A percentile compares a stretch with the other conserved stretches of the same genome.
phyloP scores from a whole-genome alignment of 2,113 vertebrate species.

The Ciconia maguari region DNA sequence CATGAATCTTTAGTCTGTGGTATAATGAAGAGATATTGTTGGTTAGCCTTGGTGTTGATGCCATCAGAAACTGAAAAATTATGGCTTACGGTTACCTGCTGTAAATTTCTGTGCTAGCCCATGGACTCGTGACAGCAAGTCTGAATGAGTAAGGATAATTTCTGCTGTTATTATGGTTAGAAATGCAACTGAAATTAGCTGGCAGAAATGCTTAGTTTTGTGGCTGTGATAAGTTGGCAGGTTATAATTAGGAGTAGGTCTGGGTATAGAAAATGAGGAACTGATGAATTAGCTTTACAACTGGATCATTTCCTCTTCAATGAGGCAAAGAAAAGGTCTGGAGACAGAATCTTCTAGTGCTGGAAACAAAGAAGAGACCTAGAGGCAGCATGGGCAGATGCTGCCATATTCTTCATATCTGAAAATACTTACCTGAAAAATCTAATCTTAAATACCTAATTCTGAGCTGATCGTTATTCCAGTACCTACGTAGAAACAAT shows the following conservation, averaged over 20 bases:
- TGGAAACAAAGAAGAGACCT: background rate
- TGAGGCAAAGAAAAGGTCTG: background rate
- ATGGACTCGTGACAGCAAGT: background rate
- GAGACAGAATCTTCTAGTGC: background rate
- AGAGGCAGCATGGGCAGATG: background rate
- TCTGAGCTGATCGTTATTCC: background rate
- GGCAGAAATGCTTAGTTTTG: background rate
- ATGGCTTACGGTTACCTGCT: background rate
- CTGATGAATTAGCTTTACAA: background rate
- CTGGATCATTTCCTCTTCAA: background rate
- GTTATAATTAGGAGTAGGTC: background rate
- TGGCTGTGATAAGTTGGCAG: background rate
- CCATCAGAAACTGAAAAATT: background rate
- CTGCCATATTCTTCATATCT: background rate
- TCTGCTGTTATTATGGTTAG: background rate
- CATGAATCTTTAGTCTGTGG: background rate
- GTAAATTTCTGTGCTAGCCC: background rate
- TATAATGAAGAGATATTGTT: background rate
- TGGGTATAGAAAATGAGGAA: conserved; percentile 2
- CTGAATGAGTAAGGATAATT: background rate
- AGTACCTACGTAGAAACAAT: background rate
- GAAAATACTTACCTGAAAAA: background rate
- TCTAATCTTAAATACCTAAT: background rate
- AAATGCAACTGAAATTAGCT: conserved; percentile 10
- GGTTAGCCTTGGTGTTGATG: background rate